These are phyloP conservation scores for Volucella inflata DNA, from an alignment of 2,888 invertebrate genomes.

Conservation along the genomic window DNA sequence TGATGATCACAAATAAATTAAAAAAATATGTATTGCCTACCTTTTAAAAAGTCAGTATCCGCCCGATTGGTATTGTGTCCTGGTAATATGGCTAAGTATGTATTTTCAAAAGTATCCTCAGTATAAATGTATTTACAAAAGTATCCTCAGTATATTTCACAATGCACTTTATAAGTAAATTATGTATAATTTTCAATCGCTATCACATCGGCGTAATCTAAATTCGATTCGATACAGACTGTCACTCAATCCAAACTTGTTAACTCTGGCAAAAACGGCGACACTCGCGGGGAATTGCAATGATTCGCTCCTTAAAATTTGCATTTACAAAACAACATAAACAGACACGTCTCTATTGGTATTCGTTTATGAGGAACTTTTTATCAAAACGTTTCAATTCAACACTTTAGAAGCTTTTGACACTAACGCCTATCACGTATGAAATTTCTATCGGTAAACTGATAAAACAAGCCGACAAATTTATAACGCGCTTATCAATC, in stretches of 20 bases:
- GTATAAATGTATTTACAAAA: slow-evolving; percentile 36
- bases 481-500: slow-evolving; percentile 27
- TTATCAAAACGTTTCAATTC: background rate
- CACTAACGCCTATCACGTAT: slow-evolving; percentile 40
- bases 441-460: slow-evolving; percentile 36
- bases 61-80: background rate
- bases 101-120: slow-evolving; percentile 48
- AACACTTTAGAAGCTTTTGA: background rate
- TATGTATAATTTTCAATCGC: slow-evolving; percentile 10
- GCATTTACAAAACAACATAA: slow-evolving; percentile 18
- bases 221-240: slow-evolving; percentile 37
- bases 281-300: slow-evolving; percentile 38
- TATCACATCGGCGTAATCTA: slow-evolving; percentile 41
- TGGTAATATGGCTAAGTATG: slow-evolving; percentile 1
- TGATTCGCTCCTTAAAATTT: slow-evolving; percentile 28
- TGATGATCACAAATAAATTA: too few relatives aligned
- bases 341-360: slow-evolving; percentile 11
- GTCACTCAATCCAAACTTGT: slow-evolving; percentile 3
- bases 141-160: slow-evolving; percentile 29
- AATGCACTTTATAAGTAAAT: slow-evolving; percentile 34
- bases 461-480: slow-evolving; percentile 25
- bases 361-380: slow-evolving; percentile 22
- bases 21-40: slow-evolving; percentile 29
- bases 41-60: slow-evolving; percentile 58
- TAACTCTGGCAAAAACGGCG: slow-evolving; percentile 36